These are phyloP conservation scores for Xiphorhynchus elegans DNA, from an alignment of 2,113 vertebrate species.

Conservation along the genomic window DNA sequence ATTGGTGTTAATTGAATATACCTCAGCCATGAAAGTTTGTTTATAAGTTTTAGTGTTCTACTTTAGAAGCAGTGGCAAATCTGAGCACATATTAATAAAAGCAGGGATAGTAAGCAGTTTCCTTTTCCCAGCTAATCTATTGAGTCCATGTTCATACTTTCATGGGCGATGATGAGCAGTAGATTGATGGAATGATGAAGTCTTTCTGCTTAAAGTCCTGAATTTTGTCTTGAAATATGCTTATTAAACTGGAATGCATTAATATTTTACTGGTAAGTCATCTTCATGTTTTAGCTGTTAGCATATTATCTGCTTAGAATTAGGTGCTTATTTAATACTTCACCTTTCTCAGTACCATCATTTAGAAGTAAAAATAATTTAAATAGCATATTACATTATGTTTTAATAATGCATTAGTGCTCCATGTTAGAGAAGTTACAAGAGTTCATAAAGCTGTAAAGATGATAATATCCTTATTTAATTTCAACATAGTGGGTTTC, in stretches of 20 bases:
- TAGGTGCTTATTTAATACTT: constrained; percentile 12
- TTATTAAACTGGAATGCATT: background rate
- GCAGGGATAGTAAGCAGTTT: background rate
- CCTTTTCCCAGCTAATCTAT: background rate
- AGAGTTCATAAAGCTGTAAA: constrained; percentile 6
- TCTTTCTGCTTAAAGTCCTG: background rate
- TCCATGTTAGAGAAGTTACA: background rate
- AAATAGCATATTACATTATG: background rate
- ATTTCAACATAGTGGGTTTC: constrained; percentile 28
- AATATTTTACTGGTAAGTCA: constrained; percentile 3
- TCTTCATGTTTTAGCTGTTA: background rate
- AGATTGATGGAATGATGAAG: background rate
- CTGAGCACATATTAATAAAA: background rate
- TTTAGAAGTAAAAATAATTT: constrained; percentile 37
- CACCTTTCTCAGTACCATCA: background rate
- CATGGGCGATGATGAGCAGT: background rate
- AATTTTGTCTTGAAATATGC: background rate
- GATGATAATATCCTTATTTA: constrained; percentile 2
- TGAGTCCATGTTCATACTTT: background rate
- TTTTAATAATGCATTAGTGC: constrained; percentile 33
- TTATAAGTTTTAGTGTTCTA: background rate
- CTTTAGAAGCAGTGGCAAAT: background rate
- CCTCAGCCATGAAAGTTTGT: background rate
- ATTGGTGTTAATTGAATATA: background rate
- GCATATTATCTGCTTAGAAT: background rate